Conservation (phyloP, 2,888 invertebrate genomes). For the Watsonalla binaria region DNA sequence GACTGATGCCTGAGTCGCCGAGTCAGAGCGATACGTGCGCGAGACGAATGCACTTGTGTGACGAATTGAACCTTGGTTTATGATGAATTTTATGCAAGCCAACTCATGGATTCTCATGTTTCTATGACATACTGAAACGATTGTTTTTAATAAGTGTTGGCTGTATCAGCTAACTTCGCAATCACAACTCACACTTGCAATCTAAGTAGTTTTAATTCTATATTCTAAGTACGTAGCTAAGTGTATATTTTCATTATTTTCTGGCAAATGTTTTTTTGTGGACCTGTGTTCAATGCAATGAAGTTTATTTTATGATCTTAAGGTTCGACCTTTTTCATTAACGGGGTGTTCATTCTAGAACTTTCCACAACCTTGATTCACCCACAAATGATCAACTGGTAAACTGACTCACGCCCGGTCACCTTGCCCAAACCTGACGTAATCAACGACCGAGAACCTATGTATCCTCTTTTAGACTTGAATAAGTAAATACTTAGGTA, state of each 20-base stretch:
- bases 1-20: constrained; percentile 18
- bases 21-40: constrained; percentile 33
- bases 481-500: no score
- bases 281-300: neutral
- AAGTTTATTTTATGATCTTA: constrained; percentile 26
- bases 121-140: neutral
- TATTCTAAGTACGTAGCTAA: no score
- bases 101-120: neutral
- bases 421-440: neutral
- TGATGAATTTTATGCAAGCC: constrained; percentile 5
- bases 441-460: neutral
- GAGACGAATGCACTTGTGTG: constrained; percentile 50
- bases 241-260: neutral
- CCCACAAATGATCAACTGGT: constrained; percentile 20
- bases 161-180: neutral
- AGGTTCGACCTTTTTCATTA: constrained; percentile 38
- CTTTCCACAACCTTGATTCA: constrained; percentile 37
- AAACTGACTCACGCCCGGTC: constrained; percentile 17
- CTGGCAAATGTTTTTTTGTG: neutral
- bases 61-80: constrained; percentile 46
- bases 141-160: constrained; percentile 6
- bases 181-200: no score
- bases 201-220: no score
- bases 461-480: neutral
- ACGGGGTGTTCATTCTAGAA: constrained; percentile 28